phyloP scores from a whole-genome alignment of 2,113 vertebrate species.

The Psammodynastes pulverulentus region DNA sequence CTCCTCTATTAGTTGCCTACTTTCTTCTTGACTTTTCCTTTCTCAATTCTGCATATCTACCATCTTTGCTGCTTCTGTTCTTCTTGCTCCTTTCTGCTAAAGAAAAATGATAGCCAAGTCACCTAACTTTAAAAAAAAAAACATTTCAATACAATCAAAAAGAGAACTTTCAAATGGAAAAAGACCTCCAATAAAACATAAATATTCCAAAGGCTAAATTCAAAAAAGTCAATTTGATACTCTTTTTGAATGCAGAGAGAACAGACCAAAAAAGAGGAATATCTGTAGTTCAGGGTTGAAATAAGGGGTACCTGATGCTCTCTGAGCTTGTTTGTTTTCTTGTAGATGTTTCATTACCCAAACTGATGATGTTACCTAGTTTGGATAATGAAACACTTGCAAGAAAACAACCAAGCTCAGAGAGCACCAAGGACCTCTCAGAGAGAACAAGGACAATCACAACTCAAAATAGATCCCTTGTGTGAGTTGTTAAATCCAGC shows the following conservation, averaged over 20 bases:
- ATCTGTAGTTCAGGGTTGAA: background rate
- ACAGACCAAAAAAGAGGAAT: background rate
- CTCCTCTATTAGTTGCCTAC: background rate
- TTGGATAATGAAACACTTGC: background rate
- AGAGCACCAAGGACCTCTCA: background rate
- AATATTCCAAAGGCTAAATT: background rate
- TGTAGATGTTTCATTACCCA: background rate
- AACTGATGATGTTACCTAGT: background rate
- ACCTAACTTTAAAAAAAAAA: background rate
- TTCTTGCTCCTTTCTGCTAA: background rate
- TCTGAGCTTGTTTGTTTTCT: background rate
- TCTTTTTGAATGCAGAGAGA: background rate
- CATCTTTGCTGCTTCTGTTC: background rate
- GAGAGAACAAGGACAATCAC: background rate
- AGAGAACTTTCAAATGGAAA: background rate
- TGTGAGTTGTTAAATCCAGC: background rate
- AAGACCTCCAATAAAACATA: background rate
- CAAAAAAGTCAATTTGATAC: background rate
- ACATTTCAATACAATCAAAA: background rate
- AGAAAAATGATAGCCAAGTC: background rate
- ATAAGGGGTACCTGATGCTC: background rate
- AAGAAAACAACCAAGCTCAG: background rate
- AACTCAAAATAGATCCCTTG: background rate
- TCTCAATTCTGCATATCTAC: background rate
- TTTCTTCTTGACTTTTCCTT: background rate